Percentiles rank a stretch among this genome's conserved stretches.
These are phyloP conservation scores for Hormiphora californensis DNA, from an alignment of 37 sponge, comb jelly and placozoan species.

Conservation along the genomic window DNA sequence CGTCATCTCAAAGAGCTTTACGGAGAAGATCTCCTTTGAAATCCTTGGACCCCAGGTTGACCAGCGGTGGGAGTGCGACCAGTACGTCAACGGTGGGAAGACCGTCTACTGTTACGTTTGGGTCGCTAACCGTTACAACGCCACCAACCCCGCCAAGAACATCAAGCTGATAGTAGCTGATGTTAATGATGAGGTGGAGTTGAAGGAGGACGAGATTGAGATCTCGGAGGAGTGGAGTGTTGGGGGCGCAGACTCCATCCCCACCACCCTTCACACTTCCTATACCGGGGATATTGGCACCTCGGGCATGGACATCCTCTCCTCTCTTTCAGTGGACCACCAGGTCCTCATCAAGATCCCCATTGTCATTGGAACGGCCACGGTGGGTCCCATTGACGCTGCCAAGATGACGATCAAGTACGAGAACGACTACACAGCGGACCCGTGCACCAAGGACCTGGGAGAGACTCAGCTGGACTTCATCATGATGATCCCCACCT, in stretches of 20 bases:
- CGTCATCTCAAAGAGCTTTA: not conserved
- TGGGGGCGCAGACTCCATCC: not conserved
- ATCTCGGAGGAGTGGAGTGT: slow-evolving; percentile 32
- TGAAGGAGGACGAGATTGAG: not conserved
- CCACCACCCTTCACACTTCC: not conserved
- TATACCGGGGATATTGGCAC: slow-evolving; percentile 8
- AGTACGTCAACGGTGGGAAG: slow-evolving; percentile 28
- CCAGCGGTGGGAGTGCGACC: slow-evolving; percentile 39
- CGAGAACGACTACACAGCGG: slow-evolving; percentile 4
- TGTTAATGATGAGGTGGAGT: not conserved
- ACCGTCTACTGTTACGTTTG: slow-evolving; percentile 5
- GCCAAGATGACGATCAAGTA: slow-evolving; percentile 9
- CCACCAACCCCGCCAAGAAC: not conserved
- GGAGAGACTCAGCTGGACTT: slow-evolving; percentile 15
- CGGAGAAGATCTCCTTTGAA: not conserved
- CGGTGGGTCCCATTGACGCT: slow-evolving; percentile 34
- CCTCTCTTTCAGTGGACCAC: not conserved
- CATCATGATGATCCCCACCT: slow-evolving; percentile 43
- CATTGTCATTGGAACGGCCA: not conserved
- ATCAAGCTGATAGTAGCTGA: slow-evolving; percentile 17
- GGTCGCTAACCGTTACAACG: not conserved
- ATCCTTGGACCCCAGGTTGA: slow-evolving; percentile 33
- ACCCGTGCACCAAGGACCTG: slow-evolving; percentile 3
- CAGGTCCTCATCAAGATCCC: slow-evolving; percentile 19
- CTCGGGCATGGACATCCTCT: not conserved